phyloP scores from a whole-genome alignment of 2,113 vertebrate genomes.

The Thunnus maccoyii region DNA sequence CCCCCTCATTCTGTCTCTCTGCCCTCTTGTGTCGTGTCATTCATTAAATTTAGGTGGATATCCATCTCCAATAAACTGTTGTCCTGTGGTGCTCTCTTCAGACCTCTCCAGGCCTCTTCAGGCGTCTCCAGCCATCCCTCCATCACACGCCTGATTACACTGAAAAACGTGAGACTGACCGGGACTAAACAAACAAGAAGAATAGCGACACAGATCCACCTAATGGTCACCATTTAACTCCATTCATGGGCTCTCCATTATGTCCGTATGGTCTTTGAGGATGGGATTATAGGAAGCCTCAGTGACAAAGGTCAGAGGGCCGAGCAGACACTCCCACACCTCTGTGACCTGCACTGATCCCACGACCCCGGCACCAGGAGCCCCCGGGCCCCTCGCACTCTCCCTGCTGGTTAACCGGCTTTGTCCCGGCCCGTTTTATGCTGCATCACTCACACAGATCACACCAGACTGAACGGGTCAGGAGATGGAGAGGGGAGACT shows the following conservation, averaged over 20 bases:
- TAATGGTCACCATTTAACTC: slow-evolving; percentile 81
- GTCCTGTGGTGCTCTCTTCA: slow-evolving; percentile 41
- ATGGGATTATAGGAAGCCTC: slow-evolving; percentile 77
- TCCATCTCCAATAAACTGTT: slow-evolving; percentile 54
- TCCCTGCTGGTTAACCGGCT: slow-evolving; percentile 72
- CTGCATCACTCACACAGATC: slow-evolving; percentile 67
- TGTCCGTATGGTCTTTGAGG: slow-evolving; percentile 80
- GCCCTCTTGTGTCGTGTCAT: slow-evolving; percentile 45
- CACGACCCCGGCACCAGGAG: slow-evolving; percentile 74
- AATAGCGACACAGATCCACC: slow-evolving; percentile 79
- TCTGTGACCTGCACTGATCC: slow-evolving; percentile 82
- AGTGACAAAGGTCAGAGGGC: slow-evolving; percentile 84
- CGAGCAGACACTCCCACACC: slow-evolving; percentile 80
- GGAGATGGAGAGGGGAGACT: slow-evolving; percentile 2
- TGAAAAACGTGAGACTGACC: slow-evolving; percentile 67
- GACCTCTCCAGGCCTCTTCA: slow-evolving; percentile 50
- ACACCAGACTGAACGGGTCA: slow-evolving; percentile 14
- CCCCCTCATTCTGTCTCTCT: neutral
- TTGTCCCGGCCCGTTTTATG: slow-evolving; percentile 74
- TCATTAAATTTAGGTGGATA: slow-evolving; percentile 57
- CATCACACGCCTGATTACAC: slow-evolving; percentile 78
- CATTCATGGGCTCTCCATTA: slow-evolving; percentile 80
- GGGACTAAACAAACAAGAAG: slow-evolving; percentile 81
- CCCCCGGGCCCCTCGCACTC: slow-evolving; percentile 52
- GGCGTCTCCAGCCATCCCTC: slow-evolving; percentile 61